Evolutionary conservation across 2,797 vertebrate genomes (phyloP).

Genomic region (Acanthiza pusilla): DNA sequence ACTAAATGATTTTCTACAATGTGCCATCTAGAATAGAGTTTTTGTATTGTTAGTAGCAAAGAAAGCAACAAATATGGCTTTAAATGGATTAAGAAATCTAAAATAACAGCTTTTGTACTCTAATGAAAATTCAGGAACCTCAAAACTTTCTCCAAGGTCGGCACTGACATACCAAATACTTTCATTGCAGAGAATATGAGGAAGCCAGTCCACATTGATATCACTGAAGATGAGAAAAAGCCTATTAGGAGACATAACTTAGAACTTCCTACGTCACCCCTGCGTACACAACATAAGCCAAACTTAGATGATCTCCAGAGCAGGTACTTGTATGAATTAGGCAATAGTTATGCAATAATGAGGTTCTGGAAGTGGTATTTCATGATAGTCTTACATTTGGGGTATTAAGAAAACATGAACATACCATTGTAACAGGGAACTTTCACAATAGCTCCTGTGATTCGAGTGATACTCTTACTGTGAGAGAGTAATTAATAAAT

Average conservation of each 20-base stretch:
- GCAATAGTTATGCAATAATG: not conserved
- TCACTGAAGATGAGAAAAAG: slow-evolving; percentile 61
- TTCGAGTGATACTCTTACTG: not conserved
- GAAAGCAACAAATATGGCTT: not conserved
- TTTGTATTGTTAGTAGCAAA: not conserved
- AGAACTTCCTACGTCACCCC: slow-evolving; percentile 84
- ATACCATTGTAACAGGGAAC: not conserved
- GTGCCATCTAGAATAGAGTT: not conserved
- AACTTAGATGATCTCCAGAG: slow-evolving; percentile 74
- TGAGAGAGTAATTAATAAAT: not conserved
- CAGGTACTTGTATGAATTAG: slow-evolving; percentile 72
- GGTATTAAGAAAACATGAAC: not conserved
- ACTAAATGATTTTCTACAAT: not conserved
- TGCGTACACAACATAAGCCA: slow-evolving; percentile 70
- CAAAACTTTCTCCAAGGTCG: not conserved
- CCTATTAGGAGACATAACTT: slow-evolving; percentile 64
- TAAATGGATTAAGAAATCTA: not conserved
- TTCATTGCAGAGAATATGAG: slow-evolving; percentile 72
- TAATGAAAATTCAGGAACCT: not conserved
- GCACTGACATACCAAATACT: not conserved
- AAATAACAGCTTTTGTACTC: not conserved
- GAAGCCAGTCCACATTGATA: slow-evolving; percentile 76
- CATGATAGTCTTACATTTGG: not conserved
- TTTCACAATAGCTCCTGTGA: not conserved
- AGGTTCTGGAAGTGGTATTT: not conserved